These are phyloP conservation scores for Pseudoatta argentina DNA, from an alignment of 1,140 invertebrate species.

Conservation along the genomic window DNA sequence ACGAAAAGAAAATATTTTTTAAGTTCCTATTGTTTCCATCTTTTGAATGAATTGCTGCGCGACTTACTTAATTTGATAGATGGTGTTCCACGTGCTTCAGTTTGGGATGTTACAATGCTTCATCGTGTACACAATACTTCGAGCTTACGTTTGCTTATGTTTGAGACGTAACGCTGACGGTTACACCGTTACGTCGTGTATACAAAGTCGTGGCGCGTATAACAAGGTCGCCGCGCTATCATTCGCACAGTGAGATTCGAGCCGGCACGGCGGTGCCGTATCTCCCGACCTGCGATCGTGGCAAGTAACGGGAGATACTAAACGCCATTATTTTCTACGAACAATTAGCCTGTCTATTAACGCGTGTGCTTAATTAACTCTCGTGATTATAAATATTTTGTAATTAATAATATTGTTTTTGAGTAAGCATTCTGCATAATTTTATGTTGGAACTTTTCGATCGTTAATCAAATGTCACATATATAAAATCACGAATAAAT, in stretches of 20 bases:
- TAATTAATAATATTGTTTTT: not conserved
- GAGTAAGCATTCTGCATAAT: not conserved
- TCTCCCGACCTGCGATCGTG: not conserved
- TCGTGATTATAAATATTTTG: not conserved
- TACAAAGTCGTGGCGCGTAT: not conserved
- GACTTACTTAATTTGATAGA: not conserved
- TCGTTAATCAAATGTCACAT: not conserved
- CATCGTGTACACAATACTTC: not conserved
- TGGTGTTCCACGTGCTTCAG: not conserved
- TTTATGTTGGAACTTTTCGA: not conserved
- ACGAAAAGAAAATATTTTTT: not conserved
- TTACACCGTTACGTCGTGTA: not conserved
- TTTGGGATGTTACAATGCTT: not conserved
- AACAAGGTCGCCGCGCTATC: not conserved
- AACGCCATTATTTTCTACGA: conserved; percentile 7
- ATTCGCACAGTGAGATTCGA: conserved; percentile 5
- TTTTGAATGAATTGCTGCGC: not conserved
- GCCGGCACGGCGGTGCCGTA: not conserved
- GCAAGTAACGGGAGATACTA: not conserved
- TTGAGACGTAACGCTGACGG: no score
- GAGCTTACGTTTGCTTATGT: no score
- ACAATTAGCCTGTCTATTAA: conserved; percentile 7
- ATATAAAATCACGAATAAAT: not conserved
- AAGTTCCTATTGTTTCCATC: not conserved
- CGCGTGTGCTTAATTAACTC: not conserved